Evolutionary conservation across 1,140 invertebrate genomes (phyloP), one percentile per base, ranked within the genome.

Genomic region (Lepidurus packardi): DNA sequence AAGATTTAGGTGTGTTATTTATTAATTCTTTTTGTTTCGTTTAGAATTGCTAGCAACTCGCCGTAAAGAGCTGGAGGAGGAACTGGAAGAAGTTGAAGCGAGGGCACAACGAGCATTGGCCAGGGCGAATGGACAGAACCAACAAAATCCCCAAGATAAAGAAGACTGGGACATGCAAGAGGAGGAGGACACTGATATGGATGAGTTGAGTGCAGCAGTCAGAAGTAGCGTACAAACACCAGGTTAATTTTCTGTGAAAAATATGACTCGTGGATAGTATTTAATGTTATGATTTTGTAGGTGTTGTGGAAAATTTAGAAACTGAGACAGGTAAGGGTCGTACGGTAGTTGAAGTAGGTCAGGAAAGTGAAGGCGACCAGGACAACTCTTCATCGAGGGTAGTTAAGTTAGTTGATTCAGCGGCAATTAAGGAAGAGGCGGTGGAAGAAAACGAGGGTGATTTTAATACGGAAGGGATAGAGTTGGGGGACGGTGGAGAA

Each of bases 1-100:
- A 76, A 76, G 21, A 16, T 16, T 25, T 16, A 10, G 13, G 4
- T 41, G 45, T 24, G 53, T 47, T 47, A 43, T 74, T 34, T 16
- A 42, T 45, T 77, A 43, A 25, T 21, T 21, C 16, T n/a, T 53
- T 73, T 6, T 78, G 42, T 5, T 25, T 7, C 24, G 47, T 47
- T 34, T 74, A 78, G 78, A 78, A 74, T 74, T 78, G 73, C 78
- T 78, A 7, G 73, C 74, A 45, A 74, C 43, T 13, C 73, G 73
- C 0, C 73, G 78, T 25, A 73, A 78, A 45, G 73, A 78, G 43
- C 43, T 78, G 16, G 73, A 78, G 9, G 78, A 78, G 7, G 78
- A 78, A 44, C 45, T 78, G 41, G 73, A 74, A 75, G 73, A 74
- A 21, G 73, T 78, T 1, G 78, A 78, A 44, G 73, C 74, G n/a